These are phyloP conservation scores for Glareola pratincola DNA, from an alignment of 2,113 vertebrate genomes.

Conservation along the genomic window DNA sequence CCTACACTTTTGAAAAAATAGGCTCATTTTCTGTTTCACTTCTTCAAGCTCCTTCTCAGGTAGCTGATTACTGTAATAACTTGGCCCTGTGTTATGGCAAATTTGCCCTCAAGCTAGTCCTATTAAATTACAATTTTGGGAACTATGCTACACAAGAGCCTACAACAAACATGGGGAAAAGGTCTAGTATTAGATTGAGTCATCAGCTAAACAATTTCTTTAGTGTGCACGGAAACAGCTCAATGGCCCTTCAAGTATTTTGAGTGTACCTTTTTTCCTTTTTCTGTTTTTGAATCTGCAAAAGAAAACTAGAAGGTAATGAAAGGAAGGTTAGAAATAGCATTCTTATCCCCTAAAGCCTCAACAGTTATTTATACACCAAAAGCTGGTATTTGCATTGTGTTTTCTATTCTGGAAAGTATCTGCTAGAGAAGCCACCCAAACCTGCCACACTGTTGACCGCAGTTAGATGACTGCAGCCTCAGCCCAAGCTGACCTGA, in stretches of 20 bases:
- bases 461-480: background rate
- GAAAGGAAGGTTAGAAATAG: background rate
- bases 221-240: background rate
- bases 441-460: background rate
- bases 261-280: fast-evolving
- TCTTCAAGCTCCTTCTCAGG: background rate
- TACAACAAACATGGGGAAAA: background rate
- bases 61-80: background rate
- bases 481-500: background rate
- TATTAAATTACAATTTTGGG: background rate
- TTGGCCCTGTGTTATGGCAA: background rate
- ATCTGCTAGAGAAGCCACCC: background rate
- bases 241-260: background rate
- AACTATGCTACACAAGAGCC: background rate
- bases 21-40: background rate
- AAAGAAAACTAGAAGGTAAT: background rate
- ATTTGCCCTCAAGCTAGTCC: background rate
- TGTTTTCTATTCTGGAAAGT: background rate
- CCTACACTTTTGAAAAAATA: background rate
- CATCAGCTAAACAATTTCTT: background rate
- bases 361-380: background rate
- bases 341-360: background rate
- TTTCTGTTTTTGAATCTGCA: background rate
- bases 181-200: background rate
- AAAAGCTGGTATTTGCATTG: background rate